phyloP scores from a whole-genome alignment of 2,797 vertebrate species.

The Cryptoblepharus egeriae region DNA sequence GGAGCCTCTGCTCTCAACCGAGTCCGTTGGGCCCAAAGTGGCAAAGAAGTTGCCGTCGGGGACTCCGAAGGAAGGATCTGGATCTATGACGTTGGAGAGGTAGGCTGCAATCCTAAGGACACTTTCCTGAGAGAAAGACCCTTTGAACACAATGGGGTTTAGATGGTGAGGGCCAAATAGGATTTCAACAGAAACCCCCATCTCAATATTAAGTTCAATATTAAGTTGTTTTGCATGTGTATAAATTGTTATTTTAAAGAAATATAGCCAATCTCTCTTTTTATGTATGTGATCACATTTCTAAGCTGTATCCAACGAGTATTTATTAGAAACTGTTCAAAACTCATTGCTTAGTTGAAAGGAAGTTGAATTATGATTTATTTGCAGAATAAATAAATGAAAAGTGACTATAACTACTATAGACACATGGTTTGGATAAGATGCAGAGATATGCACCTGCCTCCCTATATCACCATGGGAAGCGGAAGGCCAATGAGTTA shows the following conservation, averaged over 20 bases:
- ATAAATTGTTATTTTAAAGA: neutral
- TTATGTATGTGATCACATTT: neutral
- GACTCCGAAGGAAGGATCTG: constrained; percentile 97
- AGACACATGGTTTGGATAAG: too few species aligned
- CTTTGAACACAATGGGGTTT: neutral
- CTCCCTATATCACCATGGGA: too few species aligned
- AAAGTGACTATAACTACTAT: too few species aligned
- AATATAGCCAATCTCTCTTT: neutral
- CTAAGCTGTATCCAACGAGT: neutral
- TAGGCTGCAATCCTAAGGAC: too few species aligned
- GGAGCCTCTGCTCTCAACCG: constrained; percentile 94
- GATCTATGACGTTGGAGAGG: constrained; percentile 98
- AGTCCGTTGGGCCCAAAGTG: constrained; percentile 93
- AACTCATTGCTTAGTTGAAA: too few species aligned
- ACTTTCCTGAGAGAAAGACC: too few species aligned
- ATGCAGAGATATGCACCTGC: too few species aligned
- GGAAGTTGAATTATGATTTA: too few species aligned
- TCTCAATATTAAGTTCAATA: neutral
- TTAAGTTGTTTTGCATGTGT: too few species aligned
- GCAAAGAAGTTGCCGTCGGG: constrained; percentile 95
- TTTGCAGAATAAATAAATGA: too few species aligned
- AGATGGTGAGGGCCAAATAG: neutral
- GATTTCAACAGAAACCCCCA: neutral
- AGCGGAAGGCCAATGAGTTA: too few species aligned
- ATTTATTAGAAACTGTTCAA: too few species aligned